A percentile compares a stretch with the other conserved stretches of the same genome.
These are phyloP conservation scores for Nephrotoma flavescens DNA, from an alignment of 2,888 invertebrate species.

Conservation along the genomic window DNA sequence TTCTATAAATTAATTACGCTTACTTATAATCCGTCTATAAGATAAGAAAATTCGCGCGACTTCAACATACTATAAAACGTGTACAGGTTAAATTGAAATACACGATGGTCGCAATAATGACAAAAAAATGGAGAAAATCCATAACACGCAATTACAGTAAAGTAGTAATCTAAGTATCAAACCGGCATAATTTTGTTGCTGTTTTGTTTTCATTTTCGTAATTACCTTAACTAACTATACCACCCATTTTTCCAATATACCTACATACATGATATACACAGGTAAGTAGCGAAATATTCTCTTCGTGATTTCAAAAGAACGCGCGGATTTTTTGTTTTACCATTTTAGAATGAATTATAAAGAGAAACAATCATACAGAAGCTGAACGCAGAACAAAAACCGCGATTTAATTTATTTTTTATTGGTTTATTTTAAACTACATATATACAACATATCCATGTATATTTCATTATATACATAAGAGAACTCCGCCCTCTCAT, in stretches of 20 bases:
- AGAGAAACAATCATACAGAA: background rate
- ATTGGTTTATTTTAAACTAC: background rate
- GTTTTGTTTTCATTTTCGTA: background rate
- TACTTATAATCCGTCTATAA: background rate
- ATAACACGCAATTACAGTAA: background rate
- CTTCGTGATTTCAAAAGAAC: background rate
- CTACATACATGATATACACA: background rate
- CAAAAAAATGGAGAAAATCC: background rate
- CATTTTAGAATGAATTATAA: background rate
- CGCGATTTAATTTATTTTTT: background rate
- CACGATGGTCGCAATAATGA: background rate
- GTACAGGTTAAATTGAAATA: background rate
- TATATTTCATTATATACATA: background rate
- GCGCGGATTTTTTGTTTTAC: background rate
- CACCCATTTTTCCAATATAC: background rate
- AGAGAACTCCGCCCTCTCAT: background rate
- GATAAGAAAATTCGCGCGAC: background rate
- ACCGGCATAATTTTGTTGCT: background rate
- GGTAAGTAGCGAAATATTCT: background rate
- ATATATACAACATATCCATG: background rate
- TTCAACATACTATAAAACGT: background rate
- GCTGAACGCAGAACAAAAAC: background rate
- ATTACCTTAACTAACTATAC: background rate
- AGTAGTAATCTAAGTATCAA: background rate
- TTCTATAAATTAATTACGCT: background rate